These are phyloP conservation scores for Acronicta alni DNA, from an alignment of 2,888 invertebrate genomes.

Conservation along the genomic window DNA sequence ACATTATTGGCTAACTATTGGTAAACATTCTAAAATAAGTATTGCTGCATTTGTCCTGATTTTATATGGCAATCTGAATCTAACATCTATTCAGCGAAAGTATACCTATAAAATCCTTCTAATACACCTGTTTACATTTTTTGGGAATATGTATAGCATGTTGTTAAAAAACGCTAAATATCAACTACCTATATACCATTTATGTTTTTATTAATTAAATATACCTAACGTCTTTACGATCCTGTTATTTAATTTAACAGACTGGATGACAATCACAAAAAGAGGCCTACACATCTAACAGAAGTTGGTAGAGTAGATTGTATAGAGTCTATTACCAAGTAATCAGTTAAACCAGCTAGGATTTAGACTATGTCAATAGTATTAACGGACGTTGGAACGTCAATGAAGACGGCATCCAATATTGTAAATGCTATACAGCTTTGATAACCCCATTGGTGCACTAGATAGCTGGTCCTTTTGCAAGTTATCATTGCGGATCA, in stretches of 20 bases:
- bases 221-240: too few relatives aligned
- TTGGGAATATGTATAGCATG: too few relatives aligned
- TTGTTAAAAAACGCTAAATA: too few relatives aligned
- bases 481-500: neutral
- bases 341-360: constrained; percentile 16
- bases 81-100: neutral
- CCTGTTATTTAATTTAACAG: too few relatives aligned
- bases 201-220: too few relatives aligned
- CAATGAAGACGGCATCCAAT: constrained; percentile 19
- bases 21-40: constrained; percentile 34
- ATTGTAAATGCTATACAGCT: constrained; percentile 23
- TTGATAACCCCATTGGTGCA: constrained; percentile 16
- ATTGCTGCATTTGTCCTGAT: constrained; percentile 16
- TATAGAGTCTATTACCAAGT: constrained; percentile 23
- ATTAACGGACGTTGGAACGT: constrained; percentile 10
- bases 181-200: too few relatives aligned
- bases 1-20: constrained; percentile 43
- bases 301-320: neutral
- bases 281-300: neutral
- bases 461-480: constrained; percentile 10
- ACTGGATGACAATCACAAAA: neutral
- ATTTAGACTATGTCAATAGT: constrained; percentile 25
- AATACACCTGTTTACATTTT: too few relatives aligned
- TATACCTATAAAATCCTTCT: too few relatives aligned
- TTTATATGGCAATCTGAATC: constrained; percentile 11